Percentiles rank a stretch among this genome's conserved stretches.
Evolutionary conservation across 2,113 vertebrate species (phyloP).

Genomic region (Geococcyx californianus): DNA sequence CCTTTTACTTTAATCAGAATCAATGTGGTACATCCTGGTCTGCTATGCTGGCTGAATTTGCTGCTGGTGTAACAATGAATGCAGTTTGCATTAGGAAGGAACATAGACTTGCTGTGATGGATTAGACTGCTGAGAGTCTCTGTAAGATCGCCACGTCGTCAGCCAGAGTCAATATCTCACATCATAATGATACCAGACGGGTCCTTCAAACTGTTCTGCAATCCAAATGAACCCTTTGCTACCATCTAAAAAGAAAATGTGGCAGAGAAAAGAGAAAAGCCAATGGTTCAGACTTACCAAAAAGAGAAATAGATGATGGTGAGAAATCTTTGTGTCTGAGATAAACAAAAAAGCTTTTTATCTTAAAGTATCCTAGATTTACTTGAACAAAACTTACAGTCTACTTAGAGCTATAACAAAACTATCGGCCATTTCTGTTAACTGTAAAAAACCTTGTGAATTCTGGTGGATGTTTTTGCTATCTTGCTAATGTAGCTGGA

Average conservation of each 20-base stretch:
- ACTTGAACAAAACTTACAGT: neutral
- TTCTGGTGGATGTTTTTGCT: neutral
- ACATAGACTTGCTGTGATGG: neutral
- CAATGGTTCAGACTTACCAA: neutral
- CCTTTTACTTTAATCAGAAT: neutral
- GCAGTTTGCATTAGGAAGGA: neutral
- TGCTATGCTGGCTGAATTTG: neutral
- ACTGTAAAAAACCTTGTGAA: neutral
- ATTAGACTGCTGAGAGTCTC: neutral
- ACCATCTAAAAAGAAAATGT: neutral
- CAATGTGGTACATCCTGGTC: accelerated
- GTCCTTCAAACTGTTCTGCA: neutral
- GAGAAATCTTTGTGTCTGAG: neutral
- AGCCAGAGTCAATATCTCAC: neutral
- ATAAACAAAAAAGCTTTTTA: accelerated
- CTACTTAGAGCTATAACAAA: neutral
- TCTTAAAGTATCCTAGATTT: neutral
- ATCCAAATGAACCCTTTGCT: neutral
- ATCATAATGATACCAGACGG: neutral
- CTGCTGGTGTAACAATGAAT: neutral
- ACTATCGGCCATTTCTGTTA: neutral
- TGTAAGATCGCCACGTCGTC: neutral
- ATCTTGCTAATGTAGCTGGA: neutral
- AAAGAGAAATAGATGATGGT: neutral
- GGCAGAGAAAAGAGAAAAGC: neutral